phyloP scores from a whole-genome alignment of 2,113 vertebrate genomes.

The Argyrosomus japonicus region DNA sequence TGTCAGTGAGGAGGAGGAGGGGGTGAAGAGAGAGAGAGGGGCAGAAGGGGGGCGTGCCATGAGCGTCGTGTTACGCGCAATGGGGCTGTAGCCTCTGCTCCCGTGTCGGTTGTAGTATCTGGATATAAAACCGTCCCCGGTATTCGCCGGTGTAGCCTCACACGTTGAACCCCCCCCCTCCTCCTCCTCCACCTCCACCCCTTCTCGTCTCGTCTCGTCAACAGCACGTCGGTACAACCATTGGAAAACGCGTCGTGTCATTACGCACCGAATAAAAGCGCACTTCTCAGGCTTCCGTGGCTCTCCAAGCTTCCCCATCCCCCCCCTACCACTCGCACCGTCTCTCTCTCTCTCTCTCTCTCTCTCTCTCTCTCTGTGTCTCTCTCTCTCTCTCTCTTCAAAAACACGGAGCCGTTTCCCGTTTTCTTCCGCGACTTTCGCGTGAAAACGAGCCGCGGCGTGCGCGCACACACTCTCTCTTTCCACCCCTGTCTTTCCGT shows the following conservation, averaged over 20 bases:
- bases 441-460: constrained; percentile 8
- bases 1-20: constrained; percentile 38
- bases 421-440: constrained; percentile 26
- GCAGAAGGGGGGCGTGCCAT: constrained; percentile 49
- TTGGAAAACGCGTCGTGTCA: constrained; percentile 27
- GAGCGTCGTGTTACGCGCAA: constrained; percentile 50
- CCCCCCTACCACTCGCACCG: not conserved
- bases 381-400: not conserved
- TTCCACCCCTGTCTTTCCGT: not conserved
- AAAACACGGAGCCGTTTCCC: constrained; percentile 36
- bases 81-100: constrained; percentile 57
- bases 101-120: constrained; percentile 58
- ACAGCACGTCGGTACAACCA: constrained; percentile 34
- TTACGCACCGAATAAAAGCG: constrained; percentile 57
- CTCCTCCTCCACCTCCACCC: not conserved
- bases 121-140: constrained; percentile 67
- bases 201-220: not conserved
- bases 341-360: not conserved
- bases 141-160: constrained; percentile 62
- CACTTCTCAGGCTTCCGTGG: constrained; percentile 36
- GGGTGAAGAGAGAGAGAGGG: not conserved
- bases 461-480: not conserved
- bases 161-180: constrained; percentile 24
- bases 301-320: constrained; percentile 45
- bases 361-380: not conserved